Conservation (phyloP, 2,113 vertebrate species). For the Percopsis transmontana region DNA sequence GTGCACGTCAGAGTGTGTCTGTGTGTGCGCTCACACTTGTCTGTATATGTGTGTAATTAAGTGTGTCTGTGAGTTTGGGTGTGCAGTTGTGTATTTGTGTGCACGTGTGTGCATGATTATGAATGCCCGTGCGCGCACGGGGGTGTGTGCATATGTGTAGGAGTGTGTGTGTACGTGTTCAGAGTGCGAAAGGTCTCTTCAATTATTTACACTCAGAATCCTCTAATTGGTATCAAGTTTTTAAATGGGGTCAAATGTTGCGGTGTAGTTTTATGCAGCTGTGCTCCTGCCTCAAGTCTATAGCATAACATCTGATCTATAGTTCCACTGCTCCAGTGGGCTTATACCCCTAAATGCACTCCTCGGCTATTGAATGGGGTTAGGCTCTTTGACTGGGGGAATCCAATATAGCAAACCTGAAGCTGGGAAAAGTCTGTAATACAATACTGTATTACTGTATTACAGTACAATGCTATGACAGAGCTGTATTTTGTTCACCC, state of each 20-base stretch:
- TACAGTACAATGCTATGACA: conserved; percentile 2
- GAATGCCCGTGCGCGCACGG: conserved; percentile 8
- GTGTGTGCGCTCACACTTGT: conserved; percentile 35
- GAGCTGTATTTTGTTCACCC: conserved; percentile 28
- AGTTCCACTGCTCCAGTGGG: conserved; percentile 42
- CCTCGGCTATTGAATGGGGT: conserved; percentile 28
- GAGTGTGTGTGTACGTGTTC: conserved; percentile 10
- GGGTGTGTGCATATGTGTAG: conserved; percentile 39
- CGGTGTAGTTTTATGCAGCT: conserved; percentile 69
- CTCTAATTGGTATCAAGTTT: conserved; percentile 84
- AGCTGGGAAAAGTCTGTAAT: conserved; percentile 9
- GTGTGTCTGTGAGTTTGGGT: conserved; percentile 23
- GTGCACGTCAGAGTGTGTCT: conserved; percentile 25
- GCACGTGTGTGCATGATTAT: not conserved
- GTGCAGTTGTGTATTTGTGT: not conserved
- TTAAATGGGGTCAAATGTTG: conserved; percentile 85
- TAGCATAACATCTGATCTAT: conserved; percentile 43
- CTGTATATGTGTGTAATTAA: conserved; percentile 27
- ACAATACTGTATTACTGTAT: conserved; percentile 1
- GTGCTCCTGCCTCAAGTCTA: conserved; percentile 60
- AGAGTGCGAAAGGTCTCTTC: conserved; percentile 62
- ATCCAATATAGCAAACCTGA: conserved; percentile 1
- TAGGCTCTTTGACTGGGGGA: conserved; percentile 17
- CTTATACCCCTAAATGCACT: conserved; percentile 44
- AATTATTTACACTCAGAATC: conserved; percentile 82